Evolutionary conservation across 2,888 invertebrate species (phyloP).

Genomic region (Anthrax anthrax): DNA sequence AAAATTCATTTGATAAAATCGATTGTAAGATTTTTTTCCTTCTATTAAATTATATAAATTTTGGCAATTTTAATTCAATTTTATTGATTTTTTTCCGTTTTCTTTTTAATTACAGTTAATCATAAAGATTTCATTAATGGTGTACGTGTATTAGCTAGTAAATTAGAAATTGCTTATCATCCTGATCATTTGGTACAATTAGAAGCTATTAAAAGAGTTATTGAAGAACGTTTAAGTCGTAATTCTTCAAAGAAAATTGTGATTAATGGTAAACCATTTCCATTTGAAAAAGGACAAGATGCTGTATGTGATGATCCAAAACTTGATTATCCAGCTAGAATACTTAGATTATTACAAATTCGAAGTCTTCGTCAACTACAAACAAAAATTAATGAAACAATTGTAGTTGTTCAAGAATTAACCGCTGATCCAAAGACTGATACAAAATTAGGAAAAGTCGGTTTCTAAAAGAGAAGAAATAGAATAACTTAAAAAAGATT

Average conservation of each 20-base stretch:
- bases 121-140: conserved; percentile 72
- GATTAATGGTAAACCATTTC: conserved; percentile 46
- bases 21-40: conserved; percentile 74
- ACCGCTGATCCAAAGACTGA: conserved; percentile 97
- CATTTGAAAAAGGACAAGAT: conserved; percentile 48
- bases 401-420: conserved; percentile 80
- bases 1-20: conserved; percentile 72
- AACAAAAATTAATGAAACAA: conserved; percentile 84
- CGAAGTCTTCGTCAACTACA: conserved; percentile 47
- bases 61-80: background rate
- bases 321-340: conserved; percentile 58
- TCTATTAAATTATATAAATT: too few species aligned
- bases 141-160: conserved; percentile 59
- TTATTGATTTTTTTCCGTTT: conserved; percentile 15
- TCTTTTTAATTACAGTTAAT: conserved; percentile 50
- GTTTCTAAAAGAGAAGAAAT: conserved; percentile 36
- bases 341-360: conserved; percentile 59
- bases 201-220: conserved; percentile 49
- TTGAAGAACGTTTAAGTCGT: conserved; percentile 43
- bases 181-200: conserved; percentile 63
- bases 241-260: conserved; percentile 32
- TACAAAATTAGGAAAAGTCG: conserved; percentile 85
- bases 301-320: conserved; percentile 51
- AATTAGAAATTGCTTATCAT: conserved; percentile 68
- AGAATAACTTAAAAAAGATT: too few species aligned